Evolutionary conservation across 1,140 invertebrate genomes (phyloP), one percentile per base, ranked within the genome.

Genomic region (Eciton burchellii): DNA sequence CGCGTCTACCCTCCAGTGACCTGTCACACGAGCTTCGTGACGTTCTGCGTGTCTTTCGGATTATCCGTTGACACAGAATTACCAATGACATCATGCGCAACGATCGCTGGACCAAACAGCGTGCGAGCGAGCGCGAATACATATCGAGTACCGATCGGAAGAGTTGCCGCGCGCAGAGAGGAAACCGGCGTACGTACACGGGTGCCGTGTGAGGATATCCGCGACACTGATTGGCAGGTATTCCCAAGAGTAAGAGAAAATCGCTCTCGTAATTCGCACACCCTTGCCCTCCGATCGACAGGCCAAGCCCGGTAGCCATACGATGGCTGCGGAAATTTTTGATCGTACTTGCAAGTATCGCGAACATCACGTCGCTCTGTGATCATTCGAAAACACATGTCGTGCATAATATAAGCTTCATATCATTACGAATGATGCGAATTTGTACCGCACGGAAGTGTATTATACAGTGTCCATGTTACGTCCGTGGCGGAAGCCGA

Each of bases 151-250:
- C 47, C 29, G 41, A 68, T 65, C 74, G 86, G 84, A 6, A 43
- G 49, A 41, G 66, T 35, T 26, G 59, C 77, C 35, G 66, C 59
- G 45, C 82, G 21, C 82, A 43, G n/a, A n/a, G n/a, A n/a, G n/a
- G n/a, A n/a, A n/a, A n/a, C n/a, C n/a, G n/a, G n/a, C n/a, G n/a
- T n/a, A n/a, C n/a, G n/a, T n/a, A n/a, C n/a, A n/a, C n/a, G n/a
- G n/a, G n/a, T 56, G 65, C 56, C 62, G 72, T 68, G 68, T 45
- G 60, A 81, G 86, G 76, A 76, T 84, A 81, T 84, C 71, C 65
- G 74, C 82, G 86, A 88, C 84, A 88, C 86, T 88, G 86, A 88
- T 88, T 88, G 86, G 59, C 86, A 88, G 86, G 26, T 84, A 83
- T 84, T 86, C 85, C 85, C 47, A 29, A 21, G 84, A 60, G 84